These are phyloP conservation scores for Drosophila suzukii DNA, from an alignment of 1,140 invertebrate species.

Conservation along the genomic window DNA sequence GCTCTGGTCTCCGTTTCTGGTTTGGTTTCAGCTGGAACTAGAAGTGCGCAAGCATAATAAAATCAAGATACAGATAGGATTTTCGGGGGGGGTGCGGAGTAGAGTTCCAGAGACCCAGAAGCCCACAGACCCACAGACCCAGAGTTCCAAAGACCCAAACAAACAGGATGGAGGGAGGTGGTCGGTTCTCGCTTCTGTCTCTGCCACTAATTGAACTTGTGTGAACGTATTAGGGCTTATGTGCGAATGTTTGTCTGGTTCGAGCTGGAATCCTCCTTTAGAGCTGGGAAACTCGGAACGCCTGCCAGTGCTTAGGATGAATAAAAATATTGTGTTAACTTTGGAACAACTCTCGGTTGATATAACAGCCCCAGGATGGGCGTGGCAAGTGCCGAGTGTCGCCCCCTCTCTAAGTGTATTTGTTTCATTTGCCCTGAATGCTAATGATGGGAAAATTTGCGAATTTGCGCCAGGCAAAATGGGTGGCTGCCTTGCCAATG, in stretches of 20 bases:
- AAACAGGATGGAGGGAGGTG: slow-evolving; percentile 10
- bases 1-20: slow-evolving; percentile 3
- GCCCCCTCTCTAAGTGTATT: slow-evolving; percentile 71
- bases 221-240: slow-evolving; percentile 77
- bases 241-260: slow-evolving; percentile 65
- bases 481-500: slow-evolving; percentile 11
- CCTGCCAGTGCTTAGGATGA: slow-evolving; percentile 68
- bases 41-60: slow-evolving; percentile 80
- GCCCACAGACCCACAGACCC: background rate
- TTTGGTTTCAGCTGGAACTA: slow-evolving; percentile 14
- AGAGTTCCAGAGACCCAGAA: background rate
- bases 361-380: slow-evolving; percentile 36
- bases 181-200: slow-evolving; percentile 12
- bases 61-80: slow-evolving; percentile 71
- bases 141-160: background rate
- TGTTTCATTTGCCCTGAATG: slow-evolving; percentile 82
- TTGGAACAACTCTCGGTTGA: slow-evolving; percentile 58
- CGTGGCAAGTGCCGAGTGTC: slow-evolving; percentile 39
- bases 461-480: slow-evolving; percentile 65
- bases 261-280: background rate
- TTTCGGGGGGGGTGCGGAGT: background rate
- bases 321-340: slow-evolving; percentile 82
- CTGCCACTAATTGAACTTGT: slow-evolving; percentile 79
- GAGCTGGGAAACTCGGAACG: slow-evolving; percentile 4
- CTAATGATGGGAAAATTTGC: slow-evolving; percentile 83